Base-by-base conservation (phyloP, 1,140 invertebrate species). In the Psilanteris sp. region DNA sequence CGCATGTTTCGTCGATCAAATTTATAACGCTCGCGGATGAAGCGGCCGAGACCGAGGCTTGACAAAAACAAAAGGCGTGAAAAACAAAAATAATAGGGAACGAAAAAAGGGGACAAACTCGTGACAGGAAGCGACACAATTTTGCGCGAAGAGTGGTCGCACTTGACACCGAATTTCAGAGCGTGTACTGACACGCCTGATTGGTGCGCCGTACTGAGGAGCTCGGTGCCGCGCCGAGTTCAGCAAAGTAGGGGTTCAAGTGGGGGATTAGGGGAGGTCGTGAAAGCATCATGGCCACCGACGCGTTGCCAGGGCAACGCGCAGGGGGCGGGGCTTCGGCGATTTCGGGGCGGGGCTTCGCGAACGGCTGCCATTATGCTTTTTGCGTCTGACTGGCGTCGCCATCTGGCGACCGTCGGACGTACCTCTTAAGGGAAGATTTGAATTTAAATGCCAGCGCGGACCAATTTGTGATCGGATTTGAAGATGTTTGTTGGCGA, bases 241-340 rank as follows among this genome's bases (percentile, higher is more conserved):
- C 6, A 3, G 10, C 10, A n/a, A 24, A 26, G 29, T 16, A 37
- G 54, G 22, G 18, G 34, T n/a, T n/a, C n/a, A n/a, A n/a, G n/a
- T n/a, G 20, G 50, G 55, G 52, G 37, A 26, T 86, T 84, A 81
- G 78, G 84, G 84, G 77, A 86, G 83, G 84, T 86, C 82, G 67
- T 16, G 62, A 41, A 15, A 32, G 11, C 77, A 85, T 72, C 80
- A 78, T 79, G 80, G 79, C 46, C 66, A 87, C 85, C 10, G 44
- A 52, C 13, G 16, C 34, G 57, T 62, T 48, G 15, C 32, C 32
- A 0, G 0, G 43, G 57, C 57, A 48, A 62, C 43, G 22, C 6
- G n/a, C 2, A 9, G 4, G 57, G 78, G 85, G 83, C 81, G 85
- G 82, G 70, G 52, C 76, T 43, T 7, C n/a, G n/a, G 46, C 10